A percentile compares a stretch with the other conserved stretches of the same genome.
These are phyloP conservation scores for Myotis daubentonii DNA, from an alignment of 2,797 vertebrate species.

Conservation along the genomic window DNA sequence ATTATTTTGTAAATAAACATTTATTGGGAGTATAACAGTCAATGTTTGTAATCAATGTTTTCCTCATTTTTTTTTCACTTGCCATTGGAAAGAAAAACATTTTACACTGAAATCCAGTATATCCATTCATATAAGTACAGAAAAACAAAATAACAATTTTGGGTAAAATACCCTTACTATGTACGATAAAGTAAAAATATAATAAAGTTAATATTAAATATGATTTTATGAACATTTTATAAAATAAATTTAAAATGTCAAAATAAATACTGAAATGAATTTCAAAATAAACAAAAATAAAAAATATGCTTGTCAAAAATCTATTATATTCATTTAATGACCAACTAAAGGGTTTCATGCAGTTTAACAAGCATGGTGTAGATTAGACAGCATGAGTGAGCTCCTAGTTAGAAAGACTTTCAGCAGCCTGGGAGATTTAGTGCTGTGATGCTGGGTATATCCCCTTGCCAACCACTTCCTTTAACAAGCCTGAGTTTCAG, in stretches of 20 bases:
- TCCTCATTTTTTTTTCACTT: background rate
- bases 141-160: background rate
- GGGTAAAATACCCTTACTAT: background rate
- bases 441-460: background rate
- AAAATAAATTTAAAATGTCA: background rate
- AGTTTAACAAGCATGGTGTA: background rate
- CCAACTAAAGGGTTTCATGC: background rate
- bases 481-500: background rate
- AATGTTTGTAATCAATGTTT: background rate
- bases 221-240: constrained; percentile 1
- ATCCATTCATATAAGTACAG: background rate
- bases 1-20: background rate
- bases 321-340: background rate
- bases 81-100: background rate
- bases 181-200: background rate
- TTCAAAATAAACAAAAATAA: background rate
- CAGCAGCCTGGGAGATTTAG: background rate
- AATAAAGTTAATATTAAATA: background rate
- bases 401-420: background rate
- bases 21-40: rapidly evolving
- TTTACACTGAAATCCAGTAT: background rate
- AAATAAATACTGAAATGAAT: constrained; percentile 37
- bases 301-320: background rate
- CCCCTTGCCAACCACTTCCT: background rate
- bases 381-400: background rate